Conservation (phyloP, 2,888 invertebrate species). For the Sinotaia quadrata region DNA sequence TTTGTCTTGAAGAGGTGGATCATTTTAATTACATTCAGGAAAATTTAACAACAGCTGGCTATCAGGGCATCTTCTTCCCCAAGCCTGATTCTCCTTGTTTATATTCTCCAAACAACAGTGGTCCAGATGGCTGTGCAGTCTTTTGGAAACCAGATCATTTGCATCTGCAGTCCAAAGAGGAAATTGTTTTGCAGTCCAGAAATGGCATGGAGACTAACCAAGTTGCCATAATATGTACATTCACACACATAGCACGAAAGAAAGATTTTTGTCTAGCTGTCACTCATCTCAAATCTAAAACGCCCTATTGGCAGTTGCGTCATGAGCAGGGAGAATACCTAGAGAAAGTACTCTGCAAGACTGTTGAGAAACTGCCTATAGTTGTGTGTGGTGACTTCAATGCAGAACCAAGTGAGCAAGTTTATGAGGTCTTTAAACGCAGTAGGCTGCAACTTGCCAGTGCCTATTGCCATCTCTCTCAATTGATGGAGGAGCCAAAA, state of each 20-base stretch:
- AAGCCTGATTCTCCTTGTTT: conserved; percentile 86
- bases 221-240: conserved; percentile 77
- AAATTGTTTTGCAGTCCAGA: conserved; percentile 45
- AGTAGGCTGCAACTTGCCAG: conserved; percentile 60
- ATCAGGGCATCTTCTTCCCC: conserved; percentile 80
- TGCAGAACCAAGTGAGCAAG: conserved; percentile 82
- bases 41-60: conserved; percentile 79
- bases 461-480: conserved; percentile 64
- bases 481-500: conserved; percentile 77
- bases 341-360: conserved; percentile 45
- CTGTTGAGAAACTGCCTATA: conserved; percentile 73
- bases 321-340: conserved; percentile 58
- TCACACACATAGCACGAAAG: conserved; percentile 44
- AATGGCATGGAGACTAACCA: conserved; percentile 54
- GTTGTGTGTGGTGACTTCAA: conserved; percentile 85
- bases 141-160: conserved; percentile 80
- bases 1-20: conserved; percentile 85
- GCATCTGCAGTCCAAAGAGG: conserved; percentile 73
- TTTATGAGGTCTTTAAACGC: conserved; percentile 77
- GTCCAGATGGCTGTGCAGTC: conserved; percentile 85
- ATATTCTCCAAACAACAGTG: conserved; percentile 81
- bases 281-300: conserved; percentile 83
- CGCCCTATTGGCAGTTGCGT: conserved; percentile 73
- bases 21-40: conserved; percentile 79
- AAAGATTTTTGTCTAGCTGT: conserved; percentile 80